Base-by-base conservation (phyloP, 2,797 vertebrate species). In the Enteromius unitaeniatus region DNA sequence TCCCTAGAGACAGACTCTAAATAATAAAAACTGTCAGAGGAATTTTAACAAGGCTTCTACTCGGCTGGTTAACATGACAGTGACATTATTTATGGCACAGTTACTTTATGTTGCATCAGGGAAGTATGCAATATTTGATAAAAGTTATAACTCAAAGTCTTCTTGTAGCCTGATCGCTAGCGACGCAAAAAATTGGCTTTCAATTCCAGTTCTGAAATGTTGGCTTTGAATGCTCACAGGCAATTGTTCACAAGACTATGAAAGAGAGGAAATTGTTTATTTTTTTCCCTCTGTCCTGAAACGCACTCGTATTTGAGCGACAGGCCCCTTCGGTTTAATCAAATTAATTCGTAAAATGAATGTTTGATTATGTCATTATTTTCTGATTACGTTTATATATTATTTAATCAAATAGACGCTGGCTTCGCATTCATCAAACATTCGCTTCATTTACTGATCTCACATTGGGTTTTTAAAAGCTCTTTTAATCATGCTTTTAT, bases 81-180 rank as follows among this genome's bases (percentile, higher is more conserved):
- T 5, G 31, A 17, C 11, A n/a, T 79, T 69, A 79, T 79, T 79
- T 28, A 72, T 34, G 69, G 26, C 10, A 2, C 45, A 3, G 31
- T 68, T 83, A 23, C 73, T 55, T 58, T 83, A 55, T 76, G 31
- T 83, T 83, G 62, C 73, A 55, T 77, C 81, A 77, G 45, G n/a
- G 34, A 26, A 14, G 68, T 37, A 47, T 49, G 69, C 1, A 70
- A 3, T 6, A 70, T 14, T 6, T 3, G 14, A 72, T 45, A 26
- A 47, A 23, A 34, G 42, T n/a, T 37, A 0, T 9, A 37, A 31
- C 26, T 34, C 31, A 67, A 67, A 67, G 60, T 26, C 13, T 64
- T 62, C 58, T 6, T 28, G 58, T 62, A 11, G 58, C 58, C 58
- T 26, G 58, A 62, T 62, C 1, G 8, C 9, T n/a, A n/a, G 51